Percentiles rank a stretch among this genome's conserved stretches.
These are phyloP conservation scores for Sula dactylatra DNA, from an alignment of 2,113 vertebrate genomes.

Conservation along the genomic window DNA sequence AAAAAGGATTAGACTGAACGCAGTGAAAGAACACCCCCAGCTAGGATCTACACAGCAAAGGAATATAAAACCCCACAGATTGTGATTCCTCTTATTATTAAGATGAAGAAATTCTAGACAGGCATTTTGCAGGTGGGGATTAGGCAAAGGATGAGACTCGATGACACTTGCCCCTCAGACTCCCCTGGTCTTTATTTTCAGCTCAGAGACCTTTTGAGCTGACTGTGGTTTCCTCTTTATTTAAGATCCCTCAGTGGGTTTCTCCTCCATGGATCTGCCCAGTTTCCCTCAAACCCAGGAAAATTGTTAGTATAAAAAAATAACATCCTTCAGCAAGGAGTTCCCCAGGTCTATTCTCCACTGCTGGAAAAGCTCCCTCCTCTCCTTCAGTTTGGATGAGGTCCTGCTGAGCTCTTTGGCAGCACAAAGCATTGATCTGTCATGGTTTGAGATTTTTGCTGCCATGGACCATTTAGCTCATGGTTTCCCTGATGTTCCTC, in stretches of 20 bases:
- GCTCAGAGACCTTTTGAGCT: background rate
- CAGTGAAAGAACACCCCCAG: conserved; percentile 26
- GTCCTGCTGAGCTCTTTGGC: background rate
- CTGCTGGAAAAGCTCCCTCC: background rate
- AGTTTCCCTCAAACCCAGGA: background rate
- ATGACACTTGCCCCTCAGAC: background rate
- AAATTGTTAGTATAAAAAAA: background rate
- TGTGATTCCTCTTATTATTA: background rate
- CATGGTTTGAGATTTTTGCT: background rate
- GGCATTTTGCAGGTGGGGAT: background rate
- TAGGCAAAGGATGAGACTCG: background rate
- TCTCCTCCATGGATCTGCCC: background rate
- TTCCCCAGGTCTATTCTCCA: background rate
- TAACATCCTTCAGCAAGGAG: background rate
- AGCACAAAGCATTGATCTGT: background rate
- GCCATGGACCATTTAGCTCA: background rate
- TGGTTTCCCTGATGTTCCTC: background rate
- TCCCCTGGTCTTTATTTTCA: background rate
- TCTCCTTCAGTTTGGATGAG: background rate
- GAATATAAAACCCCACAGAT: background rate
- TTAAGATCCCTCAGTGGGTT: background rate
- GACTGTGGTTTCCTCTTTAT: background rate
- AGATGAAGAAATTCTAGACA: background rate
- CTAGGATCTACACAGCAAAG: background rate
- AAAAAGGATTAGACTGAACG: background rate